phyloP scores from a whole-genome alignment of 2,797 vertebrate species.

The Phaenicophaeus curvirostris region DNA sequence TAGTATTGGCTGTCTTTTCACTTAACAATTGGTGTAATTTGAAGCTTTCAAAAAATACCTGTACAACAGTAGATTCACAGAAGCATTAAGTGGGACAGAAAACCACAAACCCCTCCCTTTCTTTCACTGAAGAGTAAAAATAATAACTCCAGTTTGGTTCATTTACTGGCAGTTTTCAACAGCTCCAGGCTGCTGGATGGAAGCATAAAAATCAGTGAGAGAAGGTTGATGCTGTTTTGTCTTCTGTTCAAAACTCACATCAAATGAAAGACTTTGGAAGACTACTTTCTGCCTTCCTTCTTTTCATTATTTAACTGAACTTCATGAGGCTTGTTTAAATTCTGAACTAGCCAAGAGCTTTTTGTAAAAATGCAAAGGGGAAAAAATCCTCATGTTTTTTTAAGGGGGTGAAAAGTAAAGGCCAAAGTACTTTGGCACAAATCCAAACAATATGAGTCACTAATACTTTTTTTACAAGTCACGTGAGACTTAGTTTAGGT shows the following conservation, averaged over 20 bases:
- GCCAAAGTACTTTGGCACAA: neutral
- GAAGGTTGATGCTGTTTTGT: neutral
- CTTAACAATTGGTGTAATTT: neutral
- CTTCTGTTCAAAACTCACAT: neutral
- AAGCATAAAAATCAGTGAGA: neutral
- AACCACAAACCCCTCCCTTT: neutral
- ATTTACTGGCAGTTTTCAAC: neutral
- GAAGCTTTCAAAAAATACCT: constrained; percentile 14
- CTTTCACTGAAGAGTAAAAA: neutral
- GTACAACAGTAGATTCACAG: neutral
- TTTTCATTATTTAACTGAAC: neutral
- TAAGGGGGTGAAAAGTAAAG: neutral
- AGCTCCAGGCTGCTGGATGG: neutral
- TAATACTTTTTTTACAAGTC: neutral
- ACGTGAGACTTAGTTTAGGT: neutral
- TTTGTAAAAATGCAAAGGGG: neutral
- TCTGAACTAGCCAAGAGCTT: neutral
- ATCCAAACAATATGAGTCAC: neutral
- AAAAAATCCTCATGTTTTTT: neutral
- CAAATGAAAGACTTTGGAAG: neutral
- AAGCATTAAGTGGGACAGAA: neutral
- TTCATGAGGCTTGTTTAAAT: neutral
- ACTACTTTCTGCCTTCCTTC: neutral
- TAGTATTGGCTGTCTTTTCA: neutral
- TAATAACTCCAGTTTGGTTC: neutral